A percentile compares a stretch with the other conserved stretches of the same genome.
These are phyloP conservation scores for Mythimna ferrago DNA, from an alignment of 2,888 invertebrate genomes.

Conservation along the genomic window DNA sequence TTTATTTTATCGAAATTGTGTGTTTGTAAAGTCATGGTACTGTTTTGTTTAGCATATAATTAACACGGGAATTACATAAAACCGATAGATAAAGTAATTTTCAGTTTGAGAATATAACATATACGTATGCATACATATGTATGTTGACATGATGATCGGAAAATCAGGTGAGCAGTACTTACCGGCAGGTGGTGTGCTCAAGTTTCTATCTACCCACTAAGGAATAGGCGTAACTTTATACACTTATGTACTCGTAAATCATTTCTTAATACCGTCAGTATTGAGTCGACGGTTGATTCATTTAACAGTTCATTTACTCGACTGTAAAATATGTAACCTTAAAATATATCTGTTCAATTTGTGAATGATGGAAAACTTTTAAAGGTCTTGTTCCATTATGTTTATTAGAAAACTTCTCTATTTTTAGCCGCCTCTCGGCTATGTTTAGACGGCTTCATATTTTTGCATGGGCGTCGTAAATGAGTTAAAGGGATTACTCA, in stretches of 20 bases:
- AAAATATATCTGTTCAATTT: not conserved
- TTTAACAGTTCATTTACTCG: not conserved
- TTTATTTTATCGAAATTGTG: conserved; percentile 4
- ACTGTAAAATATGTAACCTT: not conserved
- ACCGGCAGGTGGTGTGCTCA: no score
- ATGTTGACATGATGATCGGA: no score
- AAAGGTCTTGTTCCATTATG: not conserved
- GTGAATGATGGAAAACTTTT: not conserved
- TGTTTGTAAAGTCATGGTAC: not conserved
- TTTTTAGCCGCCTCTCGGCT: conserved; percentile 9
- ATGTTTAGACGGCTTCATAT: conserved; percentile 29
- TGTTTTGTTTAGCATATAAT: no score
- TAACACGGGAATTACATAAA: no score
- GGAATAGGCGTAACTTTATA: no score
- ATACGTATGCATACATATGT: no score
- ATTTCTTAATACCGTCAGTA: no score
- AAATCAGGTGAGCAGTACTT: no score
- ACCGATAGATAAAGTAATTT: no score
- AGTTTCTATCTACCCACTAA: no score
- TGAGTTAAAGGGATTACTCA: conserved; percentile 16
- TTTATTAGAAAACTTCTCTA: conserved; percentile 15
- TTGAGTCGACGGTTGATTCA: not conserved
- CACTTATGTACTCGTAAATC: no score
- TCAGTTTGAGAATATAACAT: no score
- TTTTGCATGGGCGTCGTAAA: conserved; percentile 38